Conservation (phyloP, 1,140 invertebrate species). For the Bombus balteatus region DNA sequence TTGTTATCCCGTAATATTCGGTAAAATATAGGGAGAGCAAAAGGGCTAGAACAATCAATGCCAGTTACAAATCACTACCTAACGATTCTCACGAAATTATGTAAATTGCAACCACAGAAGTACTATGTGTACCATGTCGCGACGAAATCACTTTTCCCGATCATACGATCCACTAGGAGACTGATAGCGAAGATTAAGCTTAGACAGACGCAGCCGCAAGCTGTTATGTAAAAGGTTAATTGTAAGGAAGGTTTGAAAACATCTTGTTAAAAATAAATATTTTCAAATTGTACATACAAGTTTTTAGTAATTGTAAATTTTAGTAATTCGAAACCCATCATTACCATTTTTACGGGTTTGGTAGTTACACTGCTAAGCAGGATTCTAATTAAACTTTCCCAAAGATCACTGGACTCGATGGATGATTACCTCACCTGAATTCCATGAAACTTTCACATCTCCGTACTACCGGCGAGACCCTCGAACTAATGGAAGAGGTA, state of each 20-base stretch:
- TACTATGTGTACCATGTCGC: background rate
- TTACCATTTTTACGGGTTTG: background rate
- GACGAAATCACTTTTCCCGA: slow-evolving; percentile 9
- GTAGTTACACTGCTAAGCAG: background rate
- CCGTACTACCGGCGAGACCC: no score
- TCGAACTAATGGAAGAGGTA: background rate
- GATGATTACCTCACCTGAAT: background rate
- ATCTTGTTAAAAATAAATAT: background rate
- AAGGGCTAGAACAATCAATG: background rate
- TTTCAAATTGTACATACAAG: no score
- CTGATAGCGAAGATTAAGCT: background rate
- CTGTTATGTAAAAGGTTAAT: background rate
- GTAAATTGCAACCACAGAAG: background rate
- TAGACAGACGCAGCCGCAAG: background rate
- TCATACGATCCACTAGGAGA: background rate
- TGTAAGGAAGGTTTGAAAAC: background rate
- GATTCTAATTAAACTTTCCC: slow-evolving; percentile 24
- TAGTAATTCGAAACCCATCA: no score
- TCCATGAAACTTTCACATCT: slow-evolving; percentile 13
- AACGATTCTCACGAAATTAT: slow-evolving; percentile 4
- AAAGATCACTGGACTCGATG: background rate
- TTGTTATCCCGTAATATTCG: slow-evolving; percentile 20
- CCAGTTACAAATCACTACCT: background rate
- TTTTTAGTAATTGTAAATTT: no score
- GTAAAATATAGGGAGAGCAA: background rate